Conservation (phyloP, 2,797 vertebrate species). For the Urophycis tenuis region DNA sequence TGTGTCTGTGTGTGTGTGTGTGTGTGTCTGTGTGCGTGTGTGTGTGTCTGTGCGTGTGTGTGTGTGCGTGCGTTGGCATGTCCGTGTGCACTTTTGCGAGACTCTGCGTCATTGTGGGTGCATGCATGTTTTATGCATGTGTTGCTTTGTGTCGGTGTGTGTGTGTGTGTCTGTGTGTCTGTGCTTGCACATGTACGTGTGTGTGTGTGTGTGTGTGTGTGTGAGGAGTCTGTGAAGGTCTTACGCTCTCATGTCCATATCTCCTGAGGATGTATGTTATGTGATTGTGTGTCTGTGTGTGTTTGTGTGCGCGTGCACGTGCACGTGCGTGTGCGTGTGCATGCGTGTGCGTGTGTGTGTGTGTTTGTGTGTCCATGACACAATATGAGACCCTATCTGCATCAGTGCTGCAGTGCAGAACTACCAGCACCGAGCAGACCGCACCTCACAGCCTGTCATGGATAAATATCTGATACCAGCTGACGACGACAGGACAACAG, state of each 20-base stretch:
- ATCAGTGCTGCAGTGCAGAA: slow-evolving; percentile 37
- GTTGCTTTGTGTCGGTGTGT: too few relatives aligned
- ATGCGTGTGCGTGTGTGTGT: not conserved
- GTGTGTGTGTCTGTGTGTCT: not conserved
- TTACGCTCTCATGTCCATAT: too few relatives aligned
- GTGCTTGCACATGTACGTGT: not conserved
- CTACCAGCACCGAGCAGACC: not conserved
- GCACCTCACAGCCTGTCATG: slow-evolving; percentile 32
- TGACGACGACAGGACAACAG: slow-evolving; percentile 26
- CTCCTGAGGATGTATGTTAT: too few relatives aligned
- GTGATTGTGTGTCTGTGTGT: slow-evolving; percentile 6
- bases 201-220: slow-evolving; percentile 5
- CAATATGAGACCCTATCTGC: slow-evolving; percentile 29
- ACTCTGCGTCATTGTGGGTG: too few relatives aligned
- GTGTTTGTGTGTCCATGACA: slow-evolving; percentile 5
- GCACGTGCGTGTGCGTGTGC: not conserved
- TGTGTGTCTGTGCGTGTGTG: not conserved
- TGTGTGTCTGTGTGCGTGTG: not conserved
- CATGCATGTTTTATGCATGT: too few relatives aligned
- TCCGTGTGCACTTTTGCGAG: too few relatives aligned
- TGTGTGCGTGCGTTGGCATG: not conserved
- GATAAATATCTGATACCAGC: slow-evolving; percentile 36
- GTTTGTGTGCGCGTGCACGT: not conserved
- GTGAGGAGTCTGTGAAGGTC: too few relatives aligned
- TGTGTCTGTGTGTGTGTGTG: too few relatives aligned